These are phyloP conservation scores for Rattus rattus DNA, from an alignment of 2,113 vertebrate genomes.

Conservation along the genomic window DNA sequence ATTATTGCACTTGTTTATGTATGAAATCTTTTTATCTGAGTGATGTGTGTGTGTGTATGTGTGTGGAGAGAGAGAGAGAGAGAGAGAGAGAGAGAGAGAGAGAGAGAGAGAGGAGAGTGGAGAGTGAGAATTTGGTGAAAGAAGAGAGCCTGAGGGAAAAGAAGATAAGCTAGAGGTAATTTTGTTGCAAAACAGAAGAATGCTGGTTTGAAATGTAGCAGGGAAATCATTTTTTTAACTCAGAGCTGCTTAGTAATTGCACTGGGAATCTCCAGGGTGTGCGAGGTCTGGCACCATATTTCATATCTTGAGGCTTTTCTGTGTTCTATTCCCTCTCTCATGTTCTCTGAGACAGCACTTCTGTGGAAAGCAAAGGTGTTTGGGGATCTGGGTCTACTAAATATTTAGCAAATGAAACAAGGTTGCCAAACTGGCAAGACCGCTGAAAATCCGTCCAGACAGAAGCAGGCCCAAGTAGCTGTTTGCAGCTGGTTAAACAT, in stretches of 20 bases:
- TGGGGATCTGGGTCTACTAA: background rate
- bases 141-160: slow-evolving; percentile 27
- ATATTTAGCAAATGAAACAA: slow-evolving; percentile 16
- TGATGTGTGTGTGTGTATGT: background rate
- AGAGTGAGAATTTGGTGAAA: slow-evolving; percentile 34
- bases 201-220: background rate
- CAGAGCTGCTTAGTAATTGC: background rate
- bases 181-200: background rate
- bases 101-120: background rate
- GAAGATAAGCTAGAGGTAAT: slow-evolving; percentile 45
- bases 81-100: background rate
- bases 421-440: background rate
- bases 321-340: background rate
- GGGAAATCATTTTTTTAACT: slow-evolving; percentile 35
- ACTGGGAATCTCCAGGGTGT: background rate
- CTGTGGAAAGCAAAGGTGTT: background rate
- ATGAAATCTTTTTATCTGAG: too few species aligned
- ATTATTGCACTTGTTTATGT: background rate
- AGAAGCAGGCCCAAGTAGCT: background rate
- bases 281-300: background rate
- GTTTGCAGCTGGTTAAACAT: background rate
- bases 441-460: background rate
- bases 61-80: background rate
- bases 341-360: slow-evolving; percentile 5
- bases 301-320: slow-evolving; percentile 29